phyloP scores from a whole-genome alignment of 2,797 vertebrate genomes.

The Siniperca obscura region DNA sequence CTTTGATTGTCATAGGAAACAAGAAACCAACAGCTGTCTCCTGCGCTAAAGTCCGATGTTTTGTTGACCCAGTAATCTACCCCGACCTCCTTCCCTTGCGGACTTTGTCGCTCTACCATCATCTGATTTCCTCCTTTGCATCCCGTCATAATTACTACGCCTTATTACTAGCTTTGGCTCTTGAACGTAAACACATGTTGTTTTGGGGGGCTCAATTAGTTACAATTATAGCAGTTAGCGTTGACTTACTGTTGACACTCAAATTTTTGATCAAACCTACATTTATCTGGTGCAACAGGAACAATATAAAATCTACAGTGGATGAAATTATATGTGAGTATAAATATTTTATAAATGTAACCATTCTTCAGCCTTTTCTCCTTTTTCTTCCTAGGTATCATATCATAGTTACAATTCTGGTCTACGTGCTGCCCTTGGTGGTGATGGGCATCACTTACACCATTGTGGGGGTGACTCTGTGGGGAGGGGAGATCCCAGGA shows the following conservation, averaged over 20 bases:
- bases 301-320: neutral
- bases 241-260: neutral
- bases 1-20: too few relatives aligned
- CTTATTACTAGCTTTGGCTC: too few relatives aligned
- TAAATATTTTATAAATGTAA: neutral
- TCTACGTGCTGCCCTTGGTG: conserved; percentile 93
- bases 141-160: neutral
- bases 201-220: neutral
- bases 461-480: conserved; percentile 95
- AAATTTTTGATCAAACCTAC: neutral
- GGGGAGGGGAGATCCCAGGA: conserved; percentile 97
- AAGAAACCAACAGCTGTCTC: neutral
- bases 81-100: neutral
- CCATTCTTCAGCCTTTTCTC: neutral
- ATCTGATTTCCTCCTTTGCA: neutral
- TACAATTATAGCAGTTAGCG: neutral
- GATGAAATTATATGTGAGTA: neutral
- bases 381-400: conserved; percentile 88
- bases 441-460: conserved; percentile 97
- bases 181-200: neutral
- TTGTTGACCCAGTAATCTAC: neutral
- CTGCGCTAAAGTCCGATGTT: neutral
- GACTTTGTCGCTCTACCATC: neutral
- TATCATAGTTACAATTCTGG: conserved; percentile 91
- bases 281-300: neutral